Conservation (phyloP, 2,113 vertebrate species). For the Melospiza melodia region DNA sequence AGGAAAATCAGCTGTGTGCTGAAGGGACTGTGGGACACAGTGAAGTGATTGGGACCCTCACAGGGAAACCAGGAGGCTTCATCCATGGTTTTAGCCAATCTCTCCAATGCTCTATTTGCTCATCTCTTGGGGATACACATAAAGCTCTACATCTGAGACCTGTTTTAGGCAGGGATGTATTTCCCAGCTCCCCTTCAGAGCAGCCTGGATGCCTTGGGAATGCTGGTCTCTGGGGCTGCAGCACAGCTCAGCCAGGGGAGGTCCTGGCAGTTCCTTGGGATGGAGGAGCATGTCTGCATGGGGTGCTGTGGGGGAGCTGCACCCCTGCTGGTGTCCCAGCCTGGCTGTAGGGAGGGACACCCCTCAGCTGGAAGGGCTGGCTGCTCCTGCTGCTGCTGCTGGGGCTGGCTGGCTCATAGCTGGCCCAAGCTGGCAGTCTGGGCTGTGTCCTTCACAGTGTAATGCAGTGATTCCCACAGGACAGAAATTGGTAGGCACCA, state of each 20-base stretch:
- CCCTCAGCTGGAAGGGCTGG: background rate
- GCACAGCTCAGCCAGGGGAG: background rate
- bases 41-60: background rate
- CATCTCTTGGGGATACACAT: background rate
- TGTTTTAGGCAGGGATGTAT: background rate
- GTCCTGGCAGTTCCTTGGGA: background rate
- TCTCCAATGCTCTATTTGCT: background rate
- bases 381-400: background rate
- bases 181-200: background rate
- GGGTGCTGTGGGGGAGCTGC: background rate
- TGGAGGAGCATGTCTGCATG: background rate
- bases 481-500: background rate
- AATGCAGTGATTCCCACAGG: background rate
- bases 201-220: background rate
- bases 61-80: background rate
- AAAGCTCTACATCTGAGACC: background rate
- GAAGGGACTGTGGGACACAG: background rate
- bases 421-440: background rate
- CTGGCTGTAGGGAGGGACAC: background rate
- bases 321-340: background rate
- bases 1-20: background rate
- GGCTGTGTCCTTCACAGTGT: background rate
- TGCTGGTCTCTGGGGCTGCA: background rate
- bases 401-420: background rate
- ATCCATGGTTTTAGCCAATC: background rate